A percentile compares a stretch with the other conserved stretches of the same genome.
phyloP scores from a whole-genome alignment of 2,113 vertebrate genomes.

The Tretioscincus oriximinensis region DNA sequence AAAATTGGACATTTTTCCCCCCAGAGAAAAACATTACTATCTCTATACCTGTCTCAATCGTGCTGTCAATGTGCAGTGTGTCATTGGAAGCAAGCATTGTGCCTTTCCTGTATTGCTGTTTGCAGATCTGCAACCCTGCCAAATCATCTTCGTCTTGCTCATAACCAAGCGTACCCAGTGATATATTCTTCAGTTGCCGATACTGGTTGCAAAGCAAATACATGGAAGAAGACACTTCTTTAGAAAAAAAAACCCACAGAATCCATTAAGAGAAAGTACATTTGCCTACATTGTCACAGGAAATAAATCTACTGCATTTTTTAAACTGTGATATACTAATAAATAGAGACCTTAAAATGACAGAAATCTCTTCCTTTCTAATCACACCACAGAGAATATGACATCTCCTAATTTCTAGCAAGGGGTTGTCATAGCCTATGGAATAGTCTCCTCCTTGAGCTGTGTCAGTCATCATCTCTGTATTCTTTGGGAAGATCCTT shows the following conservation, averaged over 20 bases:
- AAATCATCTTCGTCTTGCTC: constrained; percentile 69
- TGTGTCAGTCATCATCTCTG: too few species aligned
- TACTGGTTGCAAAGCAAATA: constrained; percentile 76
- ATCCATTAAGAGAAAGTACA: neutral
- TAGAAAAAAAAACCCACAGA: neutral
- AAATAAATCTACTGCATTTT: neutral
- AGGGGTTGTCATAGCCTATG: too few species aligned
- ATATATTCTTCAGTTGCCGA: constrained; percentile 78
- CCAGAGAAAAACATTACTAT: neutral
- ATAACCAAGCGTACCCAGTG: constrained; percentile 85
- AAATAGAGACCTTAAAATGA: neutral
- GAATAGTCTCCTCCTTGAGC: too few species aligned
- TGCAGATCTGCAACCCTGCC: constrained; percentile 84
- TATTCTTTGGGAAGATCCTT: too few species aligned
- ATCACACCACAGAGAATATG: neutral
- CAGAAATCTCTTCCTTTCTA: neutral
- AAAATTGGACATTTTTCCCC: neutral
- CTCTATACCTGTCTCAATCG: constrained; percentile 82
- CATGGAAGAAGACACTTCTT: constrained; percentile 13
- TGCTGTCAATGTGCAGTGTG: constrained; percentile 78
- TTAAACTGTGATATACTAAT: neutral
- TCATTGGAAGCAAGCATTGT: constrained; percentile 73
- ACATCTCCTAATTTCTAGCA: neutral
- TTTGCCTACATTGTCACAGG: neutral
- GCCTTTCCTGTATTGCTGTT: constrained; percentile 82